phyloP scores from a whole-genome alignment of 2,888 invertebrate species.

The Cheilosia vulpina region DNA sequence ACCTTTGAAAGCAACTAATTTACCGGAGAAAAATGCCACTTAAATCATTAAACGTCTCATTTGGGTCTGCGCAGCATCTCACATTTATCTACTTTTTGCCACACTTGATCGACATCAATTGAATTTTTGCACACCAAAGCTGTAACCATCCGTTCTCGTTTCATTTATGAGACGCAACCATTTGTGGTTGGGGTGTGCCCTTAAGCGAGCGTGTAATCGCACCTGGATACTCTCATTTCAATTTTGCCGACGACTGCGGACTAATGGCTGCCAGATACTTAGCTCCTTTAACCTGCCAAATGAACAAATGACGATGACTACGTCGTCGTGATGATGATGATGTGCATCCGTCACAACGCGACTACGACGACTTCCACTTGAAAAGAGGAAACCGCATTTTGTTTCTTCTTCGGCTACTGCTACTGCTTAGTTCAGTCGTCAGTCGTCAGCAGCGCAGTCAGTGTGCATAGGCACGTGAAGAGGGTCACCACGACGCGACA shows the following conservation, averaged over 20 bases:
- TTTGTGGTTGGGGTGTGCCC: slow-evolving; percentile 25
- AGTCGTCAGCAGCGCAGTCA: background rate
- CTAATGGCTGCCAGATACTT: slow-evolving; percentile 47
- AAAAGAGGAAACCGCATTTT: slow-evolving; percentile 70
- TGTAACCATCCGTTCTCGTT: slow-evolving; percentile 26
- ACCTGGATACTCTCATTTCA: slow-evolving; percentile 56
- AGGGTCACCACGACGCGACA: slow-evolving; percentile 72
- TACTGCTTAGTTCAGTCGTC: slow-evolving; percentile 29
- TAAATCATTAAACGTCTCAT: slow-evolving; percentile 52
- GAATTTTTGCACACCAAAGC: slow-evolving; percentile 56
- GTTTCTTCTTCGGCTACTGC: slow-evolving; percentile 15
- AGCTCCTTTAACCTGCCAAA: slow-evolving; percentile 66
- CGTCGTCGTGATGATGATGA: slow-evolving; percentile 31
- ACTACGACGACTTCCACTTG: slow-evolving; percentile 56
- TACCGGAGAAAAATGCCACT: slow-evolving; percentile 46
- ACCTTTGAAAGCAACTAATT: slow-evolving; percentile 26
- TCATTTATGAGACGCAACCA: slow-evolving; percentile 33
- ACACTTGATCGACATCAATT: slow-evolving; percentile 69
- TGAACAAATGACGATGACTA: slow-evolving; percentile 59
- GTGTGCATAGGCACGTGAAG: slow-evolving; percentile 33
- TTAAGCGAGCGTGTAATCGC: slow-evolving; percentile 58
- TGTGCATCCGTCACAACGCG: slow-evolving; percentile 52
- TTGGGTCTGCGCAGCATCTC: slow-evolving; percentile 46
- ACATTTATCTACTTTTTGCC: slow-evolving; percentile 58
- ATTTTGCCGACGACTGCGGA: slow-evolving; percentile 42